A percentile compares a stretch with the other conserved stretches of the same genome.
Conservation (phyloP, 1,140 invertebrate species). For the Ectropis grisescens region DNA sequence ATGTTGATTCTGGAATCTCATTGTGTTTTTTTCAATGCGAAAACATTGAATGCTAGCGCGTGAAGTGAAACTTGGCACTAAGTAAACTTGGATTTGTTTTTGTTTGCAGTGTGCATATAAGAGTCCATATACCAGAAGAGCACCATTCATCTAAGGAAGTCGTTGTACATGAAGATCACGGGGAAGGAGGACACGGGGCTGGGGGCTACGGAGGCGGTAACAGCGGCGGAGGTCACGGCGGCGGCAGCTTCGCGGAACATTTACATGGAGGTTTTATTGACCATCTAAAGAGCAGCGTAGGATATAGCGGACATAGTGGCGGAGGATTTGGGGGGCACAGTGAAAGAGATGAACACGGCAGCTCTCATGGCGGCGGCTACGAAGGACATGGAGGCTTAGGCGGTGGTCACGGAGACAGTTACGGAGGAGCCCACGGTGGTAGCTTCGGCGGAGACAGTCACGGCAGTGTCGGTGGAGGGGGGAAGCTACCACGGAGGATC, state of each 20-base stretch:
- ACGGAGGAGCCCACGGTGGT: slow-evolving; percentile 22
- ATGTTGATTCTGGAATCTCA: slow-evolving; percentile 16
- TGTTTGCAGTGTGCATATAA: slow-evolving; percentile 55
- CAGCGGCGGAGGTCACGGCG: slow-evolving; percentile 16
- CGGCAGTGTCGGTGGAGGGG: slow-evolving; percentile 9
- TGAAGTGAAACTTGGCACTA: not conserved
- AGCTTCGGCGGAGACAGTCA: slow-evolving; percentile 19
- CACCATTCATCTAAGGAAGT: slow-evolving; percentile 49
- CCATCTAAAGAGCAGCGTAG: slow-evolving; percentile 16
- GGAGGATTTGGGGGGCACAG: slow-evolving; percentile 15
- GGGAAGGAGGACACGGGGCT: slow-evolving; percentile 30
- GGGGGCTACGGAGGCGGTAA: slow-evolving; percentile 19
- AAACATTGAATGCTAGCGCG: not conserved
- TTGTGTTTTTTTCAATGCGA: slow-evolving; percentile 7
- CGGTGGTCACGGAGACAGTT: slow-evolving; percentile 12
- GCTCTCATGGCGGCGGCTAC: slow-evolving; percentile 10
- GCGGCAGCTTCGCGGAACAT: slow-evolving; percentile 16
- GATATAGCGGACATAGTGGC: slow-evolving; percentile 7
- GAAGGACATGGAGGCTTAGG: slow-evolving; percentile 4
- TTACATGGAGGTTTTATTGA: slow-evolving; percentile 23
- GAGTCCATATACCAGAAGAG: slow-evolving; percentile 51
- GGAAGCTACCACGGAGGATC: slow-evolving; percentile 11
- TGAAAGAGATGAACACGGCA: slow-evolving; percentile 7
- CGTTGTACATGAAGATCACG: slow-evolving; percentile 46
- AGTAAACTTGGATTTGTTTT: slow-evolving; percentile 2